Base-by-base conservation (phyloP, 2,113 vertebrate genomes). In the Brachyistius frenatus region DNA sequence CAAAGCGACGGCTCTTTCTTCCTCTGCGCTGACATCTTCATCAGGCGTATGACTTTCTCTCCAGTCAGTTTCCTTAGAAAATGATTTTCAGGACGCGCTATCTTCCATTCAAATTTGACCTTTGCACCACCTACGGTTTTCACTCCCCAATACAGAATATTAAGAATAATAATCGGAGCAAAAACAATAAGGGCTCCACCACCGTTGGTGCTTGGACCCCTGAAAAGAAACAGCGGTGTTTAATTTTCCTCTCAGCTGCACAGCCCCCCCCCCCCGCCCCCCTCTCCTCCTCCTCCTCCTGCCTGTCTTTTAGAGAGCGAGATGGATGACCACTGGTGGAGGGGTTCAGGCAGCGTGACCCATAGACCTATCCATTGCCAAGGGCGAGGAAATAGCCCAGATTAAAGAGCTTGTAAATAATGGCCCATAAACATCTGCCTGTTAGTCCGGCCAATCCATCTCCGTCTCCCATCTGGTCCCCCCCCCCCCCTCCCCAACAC, bases 371-470 rank as follows among this genome's bases (percentile, higher is more conserved):
- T 92, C 86, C 91, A 93, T 90, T 92, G 90, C 94, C 93, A 94
- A 94, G 94, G 93, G 91, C 91, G 84, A 93, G 91, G 88, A 93
- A 93, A 92, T 91, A 88, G 88, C 74, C 91, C 89, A 92, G 89
- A 94, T 93, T 93, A 91, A 93, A 93, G 85, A 91, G 90, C 87
- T 92, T 92, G 93, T 94, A 90, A 92, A 92, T 89, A 93, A 94
- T 91, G 86, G 85, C 81, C 88, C 91, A 90, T 93, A 93, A 94
- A 94, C 90, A 93, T 92, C 91, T 92, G 90, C 86, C 84, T 84
- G 76, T 88, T 88, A 91, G 88, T 66, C 66, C 23, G 47, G 62
- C 80, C 77, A 71, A 88, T 90, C 86, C 83, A 89, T 90, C 86
- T 89, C 71, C 15, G 79, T 80, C 89, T 87, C 67, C 87, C 80